Evolutionary conservation across 1,140 invertebrate species (phyloP).

Genomic region (Diabrotica undecimpunctata): DNA sequence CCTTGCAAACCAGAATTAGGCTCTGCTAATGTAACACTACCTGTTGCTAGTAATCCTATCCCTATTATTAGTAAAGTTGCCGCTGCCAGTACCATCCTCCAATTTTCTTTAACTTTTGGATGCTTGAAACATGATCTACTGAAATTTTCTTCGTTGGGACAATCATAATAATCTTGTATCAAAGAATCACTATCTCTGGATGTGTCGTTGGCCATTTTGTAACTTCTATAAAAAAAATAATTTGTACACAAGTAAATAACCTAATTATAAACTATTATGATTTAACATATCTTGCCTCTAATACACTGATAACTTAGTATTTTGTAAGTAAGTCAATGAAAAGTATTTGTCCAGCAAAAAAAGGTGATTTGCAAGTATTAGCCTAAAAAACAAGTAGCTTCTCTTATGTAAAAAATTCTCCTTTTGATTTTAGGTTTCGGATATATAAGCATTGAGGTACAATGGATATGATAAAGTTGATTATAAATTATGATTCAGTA

Average conservation of each 20-base stretch:
- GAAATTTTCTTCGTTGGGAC: constrained; percentile 56
- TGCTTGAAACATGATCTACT: constrained; percentile 71
- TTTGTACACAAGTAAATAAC: not conserved
- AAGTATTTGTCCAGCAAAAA: too few relatives aligned
- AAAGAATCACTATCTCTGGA: constrained; percentile 77
- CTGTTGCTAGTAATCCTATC: constrained; percentile 68
- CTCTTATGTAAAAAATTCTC: too few relatives aligned
- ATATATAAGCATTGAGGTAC: too few relatives aligned
- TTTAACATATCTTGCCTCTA: too few relatives aligned
- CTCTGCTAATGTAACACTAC: constrained; percentile 66
- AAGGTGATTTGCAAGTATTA: too few relatives aligned
- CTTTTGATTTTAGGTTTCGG: too few relatives aligned
- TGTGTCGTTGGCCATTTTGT: constrained; percentile 64
- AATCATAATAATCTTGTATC: constrained; percentile 67
- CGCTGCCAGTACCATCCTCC: constrained; percentile 77
- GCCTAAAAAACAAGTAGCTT: too few relatives aligned
- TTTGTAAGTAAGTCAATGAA: too few relatives aligned
- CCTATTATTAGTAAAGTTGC: constrained; percentile 72
- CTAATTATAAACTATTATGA: too few relatives aligned
- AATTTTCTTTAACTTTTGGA: constrained; percentile 79
- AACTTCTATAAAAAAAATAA: constrained; percentile 51
- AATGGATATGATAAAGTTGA: too few relatives aligned
- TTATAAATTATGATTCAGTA: too few relatives aligned
- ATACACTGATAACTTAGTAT: too few relatives aligned
- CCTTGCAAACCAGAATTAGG: constrained; percentile 69